These are phyloP conservation scores for Exocentrus adspersus DNA, from an alignment of 2,888 invertebrate species.

Conservation along the genomic window DNA sequence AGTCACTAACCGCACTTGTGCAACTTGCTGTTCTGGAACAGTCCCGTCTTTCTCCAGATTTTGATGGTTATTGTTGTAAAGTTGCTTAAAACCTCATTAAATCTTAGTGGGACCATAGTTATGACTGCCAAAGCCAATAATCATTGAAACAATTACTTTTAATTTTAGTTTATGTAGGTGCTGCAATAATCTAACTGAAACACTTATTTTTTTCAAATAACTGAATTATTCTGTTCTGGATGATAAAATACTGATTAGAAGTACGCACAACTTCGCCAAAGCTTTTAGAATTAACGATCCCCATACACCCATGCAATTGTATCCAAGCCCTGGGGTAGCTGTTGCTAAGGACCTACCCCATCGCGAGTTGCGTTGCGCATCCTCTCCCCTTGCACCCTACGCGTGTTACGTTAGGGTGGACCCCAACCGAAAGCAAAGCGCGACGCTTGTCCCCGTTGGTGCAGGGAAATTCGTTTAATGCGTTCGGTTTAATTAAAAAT, in stretches of 20 bases:
- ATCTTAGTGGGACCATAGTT: too few species aligned
- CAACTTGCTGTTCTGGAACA: too few species aligned
- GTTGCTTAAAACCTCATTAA: too few species aligned
- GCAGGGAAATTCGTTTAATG: background rate
- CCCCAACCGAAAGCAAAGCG: conserved; percentile 18
- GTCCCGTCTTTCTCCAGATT: too few species aligned
- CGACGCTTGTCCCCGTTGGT: background rate
- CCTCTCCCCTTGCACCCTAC: conserved; percentile 25
- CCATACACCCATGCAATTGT: conserved; percentile 19
- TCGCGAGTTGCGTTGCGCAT: conserved; percentile 37
- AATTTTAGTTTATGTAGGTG: too few species aligned
- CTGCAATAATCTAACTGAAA: too few species aligned
- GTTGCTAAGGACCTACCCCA: conserved; percentile 45
- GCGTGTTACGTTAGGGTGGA: conserved; percentile 32
- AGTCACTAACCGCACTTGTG: too few species aligned
- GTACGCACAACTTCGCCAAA: background rate
- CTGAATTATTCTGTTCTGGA: too few species aligned
- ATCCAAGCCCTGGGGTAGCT: conserved; percentile 28
- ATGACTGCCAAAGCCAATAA: too few species aligned
- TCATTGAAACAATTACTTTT: too few species aligned
- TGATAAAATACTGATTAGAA: background rate
- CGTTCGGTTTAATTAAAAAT: background rate
- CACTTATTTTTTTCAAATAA: too few species aligned
- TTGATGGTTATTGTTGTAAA: too few species aligned
- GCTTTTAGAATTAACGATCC: conserved; percentile 29